Conservation (phyloP, 2,797 vertebrate species). For the Typhlichthys eigenmanni region DNA sequence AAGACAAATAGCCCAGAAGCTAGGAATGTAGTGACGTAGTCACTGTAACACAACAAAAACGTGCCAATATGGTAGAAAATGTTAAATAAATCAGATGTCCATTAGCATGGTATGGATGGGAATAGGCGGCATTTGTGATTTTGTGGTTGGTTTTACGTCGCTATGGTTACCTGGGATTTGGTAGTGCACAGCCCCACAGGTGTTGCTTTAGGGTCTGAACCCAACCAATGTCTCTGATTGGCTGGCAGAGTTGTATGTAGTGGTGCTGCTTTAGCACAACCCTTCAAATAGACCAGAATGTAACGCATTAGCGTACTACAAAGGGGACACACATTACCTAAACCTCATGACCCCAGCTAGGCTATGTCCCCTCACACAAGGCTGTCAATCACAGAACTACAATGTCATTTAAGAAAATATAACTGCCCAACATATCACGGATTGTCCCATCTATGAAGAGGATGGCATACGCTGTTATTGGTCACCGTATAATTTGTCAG, state of each 20-base stretch:
- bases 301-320: conserved; percentile 76
- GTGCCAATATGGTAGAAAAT: conserved; percentile 54
- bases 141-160: conserved; percentile 27
- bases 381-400: conserved; percentile 25
- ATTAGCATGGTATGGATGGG: conserved; percentile 63
- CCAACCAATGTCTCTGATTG: conserved; percentile 85
- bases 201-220: conserved; percentile 87
- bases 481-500: conserved; percentile 14
- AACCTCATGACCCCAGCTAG: conserved; percentile 46
- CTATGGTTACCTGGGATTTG: conserved; percentile 78
- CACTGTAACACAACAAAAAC: conserved; percentile 43
- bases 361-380: conserved; percentile 23
- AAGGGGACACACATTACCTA: conserved; percentile 57
- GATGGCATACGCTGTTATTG: conserved; percentile 2
- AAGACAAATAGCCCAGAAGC: conserved; percentile 51
- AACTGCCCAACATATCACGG: conserved; percentile 33
- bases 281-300: conserved; percentile 84
- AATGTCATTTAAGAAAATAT: conserved; percentile 39
- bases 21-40: conserved; percentile 23
- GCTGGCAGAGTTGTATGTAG: conserved; percentile 87
- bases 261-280: conserved; percentile 86
- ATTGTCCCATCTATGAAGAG: conserved; percentile 6
- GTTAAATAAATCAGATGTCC: conserved; percentile 48
- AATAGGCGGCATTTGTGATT: conserved; percentile 59
- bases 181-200: conserved; percentile 83